Base-by-base conservation (phyloP, 2,888 invertebrate species). In the Oligia strigilis region DNA sequence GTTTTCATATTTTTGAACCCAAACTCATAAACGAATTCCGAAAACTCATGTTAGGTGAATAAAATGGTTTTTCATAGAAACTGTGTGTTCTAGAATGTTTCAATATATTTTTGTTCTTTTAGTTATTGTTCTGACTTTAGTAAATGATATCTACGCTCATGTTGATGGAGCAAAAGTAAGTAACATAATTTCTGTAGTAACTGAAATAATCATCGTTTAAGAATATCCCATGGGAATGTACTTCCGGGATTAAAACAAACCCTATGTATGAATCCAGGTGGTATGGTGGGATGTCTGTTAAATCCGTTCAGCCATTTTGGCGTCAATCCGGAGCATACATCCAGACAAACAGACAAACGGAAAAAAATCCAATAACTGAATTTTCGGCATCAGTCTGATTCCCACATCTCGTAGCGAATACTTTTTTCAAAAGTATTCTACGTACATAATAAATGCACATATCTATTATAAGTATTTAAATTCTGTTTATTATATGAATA, bases 141-240 rank as follows among this genome's bases (percentile, higher is more conserved):
- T 88, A 66, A 75, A 82, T 58, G 67, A 74, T 75, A 88, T 91
- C 71, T 73, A 90, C 55, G 93, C 91, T n/a, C 96, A 96, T 80
- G 93, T 96, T 11, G 95, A 96, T 75, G 92, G 95, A 23, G 95
- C 93, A 55, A 95, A 95, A 93, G 96, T 95, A 92, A 87, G 82
- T 65, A 17, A 17, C 4, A 36, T 60, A 36, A 71, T 43, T 52
- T 40, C 4, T 4, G 4, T 46, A 72, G 2, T 29, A 23, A 43
- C 23, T 43, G 14, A 62, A 29, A n/a, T 60, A 23, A 58, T 11
- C 36, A 65, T 8, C 17, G 36, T n/a, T n/a, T 60, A 58, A 55
- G 55, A 46, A 19, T 19, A 55, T 55, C 6, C 55, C 55, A 55
- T 3, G 55, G 55, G 55, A 52, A 17, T 5, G 52, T 19, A 52